Conservation (phyloP, 2,797 vertebrate genomes). For the Girardinus metallicus region DNA sequence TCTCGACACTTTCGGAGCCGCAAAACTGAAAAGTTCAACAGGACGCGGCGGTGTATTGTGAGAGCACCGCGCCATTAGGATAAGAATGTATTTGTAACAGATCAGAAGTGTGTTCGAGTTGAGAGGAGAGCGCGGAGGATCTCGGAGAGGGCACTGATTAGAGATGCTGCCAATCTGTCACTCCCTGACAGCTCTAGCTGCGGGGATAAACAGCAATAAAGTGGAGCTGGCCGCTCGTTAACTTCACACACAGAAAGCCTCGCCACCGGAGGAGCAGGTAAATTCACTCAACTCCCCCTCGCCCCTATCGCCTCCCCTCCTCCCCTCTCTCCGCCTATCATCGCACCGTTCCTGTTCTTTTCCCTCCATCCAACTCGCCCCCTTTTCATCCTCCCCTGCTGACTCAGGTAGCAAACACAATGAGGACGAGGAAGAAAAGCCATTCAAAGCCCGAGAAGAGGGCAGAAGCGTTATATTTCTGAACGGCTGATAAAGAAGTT, state of each 20-base stretch:
- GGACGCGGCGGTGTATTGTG: neutral
- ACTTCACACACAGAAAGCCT: constrained; percentile 54
- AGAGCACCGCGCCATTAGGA: constrained; percentile 33
- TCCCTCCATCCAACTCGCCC: constrained; percentile 57
- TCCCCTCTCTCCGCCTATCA: constrained; percentile 48
- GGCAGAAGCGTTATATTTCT: constrained; percentile 62
- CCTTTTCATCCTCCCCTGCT: constrained; percentile 76
- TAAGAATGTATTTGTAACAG: constrained; percentile 39
- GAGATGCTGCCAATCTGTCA: constrained; percentile 76
- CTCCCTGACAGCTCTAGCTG: constrained; percentile 75
- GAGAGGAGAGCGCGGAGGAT: constrained; percentile 50
- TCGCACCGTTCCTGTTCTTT: constrained; percentile 56
- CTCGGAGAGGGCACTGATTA: constrained; percentile 66
- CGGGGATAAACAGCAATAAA: constrained; percentile 81
- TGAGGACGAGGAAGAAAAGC: constrained; percentile 60
- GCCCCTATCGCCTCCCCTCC: neutral
- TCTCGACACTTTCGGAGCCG: neutral
- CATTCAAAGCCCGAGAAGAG: constrained; percentile 65
- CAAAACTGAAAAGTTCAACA: constrained; percentile 20
- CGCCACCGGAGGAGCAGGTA: constrained; percentile 72
- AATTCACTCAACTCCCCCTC: constrained; percentile 57
- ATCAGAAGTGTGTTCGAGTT: constrained; percentile 53
- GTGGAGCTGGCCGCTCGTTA: constrained; percentile 68
- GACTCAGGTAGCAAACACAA: constrained; percentile 80
- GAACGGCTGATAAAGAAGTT: constrained; percentile 73